phyloP scores from a whole-genome alignment of 2,888 invertebrate species.

The Bellardia bayeri region DNA sequence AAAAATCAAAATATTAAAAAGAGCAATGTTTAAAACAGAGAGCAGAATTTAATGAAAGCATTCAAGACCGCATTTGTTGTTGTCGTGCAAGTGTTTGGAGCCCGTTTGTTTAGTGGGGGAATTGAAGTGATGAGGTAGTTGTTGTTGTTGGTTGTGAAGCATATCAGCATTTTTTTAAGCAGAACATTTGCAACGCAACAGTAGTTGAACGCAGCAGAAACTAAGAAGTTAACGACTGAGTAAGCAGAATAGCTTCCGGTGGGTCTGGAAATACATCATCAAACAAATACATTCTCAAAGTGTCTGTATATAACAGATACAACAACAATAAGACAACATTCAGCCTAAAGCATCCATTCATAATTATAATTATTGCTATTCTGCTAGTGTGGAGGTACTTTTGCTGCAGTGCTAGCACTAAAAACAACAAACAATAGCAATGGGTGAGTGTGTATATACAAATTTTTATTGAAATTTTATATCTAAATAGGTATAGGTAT shows the following conservation, averaged over 20 bases:
- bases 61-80: conserved; percentile 56
- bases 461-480: background rate
- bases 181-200: conserved; percentile 41
- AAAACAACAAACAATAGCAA: conserved; percentile 48
- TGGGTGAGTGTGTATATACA: conserved; percentile 66
- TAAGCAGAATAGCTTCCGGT: conserved; percentile 71
- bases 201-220: conserved; percentile 44
- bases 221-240: conserved; percentile 43
- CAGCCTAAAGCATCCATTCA: conserved; percentile 49
- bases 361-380: conserved; percentile 39
- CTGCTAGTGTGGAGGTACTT: conserved; percentile 5
- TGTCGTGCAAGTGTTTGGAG: conserved; percentile 27
- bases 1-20: conserved; percentile 26
- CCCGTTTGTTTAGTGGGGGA: conserved; percentile 4
- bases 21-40: conserved; percentile 61
- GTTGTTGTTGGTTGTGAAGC: background rate
- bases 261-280: conserved; percentile 42
- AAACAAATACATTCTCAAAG: conserved; percentile 28
- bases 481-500: background rate
- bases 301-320: conserved; percentile 18
- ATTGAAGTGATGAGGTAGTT: background rate
- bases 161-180: conserved; percentile 18
- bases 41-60: conserved; percentile 45
- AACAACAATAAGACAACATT: conserved; percentile 16
- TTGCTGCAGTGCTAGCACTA: conserved; percentile 21